phyloP scores from a whole-genome alignment of 1,140 invertebrate genomes.

The Mizuhopecten yessoensis region DNA sequence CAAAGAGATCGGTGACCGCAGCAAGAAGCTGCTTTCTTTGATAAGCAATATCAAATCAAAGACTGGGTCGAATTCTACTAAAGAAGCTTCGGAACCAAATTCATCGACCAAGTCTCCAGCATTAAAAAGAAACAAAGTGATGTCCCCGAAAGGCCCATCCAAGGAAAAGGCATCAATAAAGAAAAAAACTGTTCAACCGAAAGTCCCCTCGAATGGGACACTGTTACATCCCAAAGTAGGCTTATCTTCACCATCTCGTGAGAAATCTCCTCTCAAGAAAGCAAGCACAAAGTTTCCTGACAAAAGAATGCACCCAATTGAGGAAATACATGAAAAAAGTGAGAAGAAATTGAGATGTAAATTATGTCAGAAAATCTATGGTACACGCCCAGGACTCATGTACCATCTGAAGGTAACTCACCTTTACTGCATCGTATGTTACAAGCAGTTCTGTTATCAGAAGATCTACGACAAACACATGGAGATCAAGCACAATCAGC shows the following conservation, averaged over 20 bases:
- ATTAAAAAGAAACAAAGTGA: background rate
- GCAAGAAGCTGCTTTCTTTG: background rate
- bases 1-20: background rate
- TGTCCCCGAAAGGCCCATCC: background rate
- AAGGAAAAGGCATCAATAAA: background rate
- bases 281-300: background rate
- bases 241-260: background rate
- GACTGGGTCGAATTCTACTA: too few relatives aligned
- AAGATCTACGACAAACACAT: background rate
- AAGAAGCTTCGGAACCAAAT: too few relatives aligned
- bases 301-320: background rate
- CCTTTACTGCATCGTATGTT: background rate
- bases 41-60: background rate
- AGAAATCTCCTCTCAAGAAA: background rate
- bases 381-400: background rate
- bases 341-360: background rate
- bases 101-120: background rate
- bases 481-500: background rate
- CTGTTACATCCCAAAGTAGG: background rate
- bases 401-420: background rate
- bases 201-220: background rate
- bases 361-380: conserved; percentile 12
- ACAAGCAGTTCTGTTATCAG: conserved; percentile 9
- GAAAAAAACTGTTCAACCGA: background rate
- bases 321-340: background rate